These are phyloP conservation scores for Hirtodrosophila duncani DNA, from an alignment of 2,888 invertebrate species.

Conservation along the genomic window DNA sequence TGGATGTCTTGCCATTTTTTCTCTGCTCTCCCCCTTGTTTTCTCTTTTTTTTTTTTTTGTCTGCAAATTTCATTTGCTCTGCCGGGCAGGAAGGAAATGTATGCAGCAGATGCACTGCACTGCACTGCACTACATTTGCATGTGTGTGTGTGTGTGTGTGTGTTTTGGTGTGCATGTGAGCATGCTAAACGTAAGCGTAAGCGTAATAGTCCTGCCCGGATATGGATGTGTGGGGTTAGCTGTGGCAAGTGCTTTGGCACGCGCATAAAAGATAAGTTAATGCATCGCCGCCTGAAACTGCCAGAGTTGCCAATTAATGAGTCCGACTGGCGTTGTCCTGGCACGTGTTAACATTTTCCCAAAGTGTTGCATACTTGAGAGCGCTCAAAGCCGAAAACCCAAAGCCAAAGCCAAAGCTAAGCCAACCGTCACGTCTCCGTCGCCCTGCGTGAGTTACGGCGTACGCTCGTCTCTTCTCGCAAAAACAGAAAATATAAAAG, in stretches of 20 bases:
- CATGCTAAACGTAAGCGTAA: slow-evolving; percentile 19
- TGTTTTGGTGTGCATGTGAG: slow-evolving; percentile 18
- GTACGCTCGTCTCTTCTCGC: slow-evolving; percentile 11
- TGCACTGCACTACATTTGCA: neutral
- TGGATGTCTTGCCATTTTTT: slow-evolving; percentile 5
- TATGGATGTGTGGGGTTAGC: slow-evolving; percentile 26
- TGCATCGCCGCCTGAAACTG: slow-evolving; percentile 31
- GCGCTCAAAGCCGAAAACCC: slow-evolving; percentile 11
- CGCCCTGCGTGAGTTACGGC: slow-evolving; percentile 45
- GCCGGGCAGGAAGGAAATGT: slow-evolving; percentile 50
- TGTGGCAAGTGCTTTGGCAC: slow-evolving; percentile 32
- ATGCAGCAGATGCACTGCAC: slow-evolving; percentile 26
- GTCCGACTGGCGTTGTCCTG: slow-evolving; percentile 21
- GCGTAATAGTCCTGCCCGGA: slow-evolving; percentile 14
- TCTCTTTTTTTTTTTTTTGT: slow-evolving; percentile 39
- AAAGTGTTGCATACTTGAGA: slow-evolving; percentile 49
- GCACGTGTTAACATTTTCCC: slow-evolving; percentile 58
- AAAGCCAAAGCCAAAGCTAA: slow-evolving; percentile 42
- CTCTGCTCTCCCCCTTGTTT: slow-evolving; percentile 19
- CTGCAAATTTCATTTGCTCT: slow-evolving; percentile 61
- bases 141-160: neutral
- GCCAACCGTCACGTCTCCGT: slow-evolving; percentile 65
- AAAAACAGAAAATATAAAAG: neutral
- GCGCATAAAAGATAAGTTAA: slow-evolving; percentile 73
- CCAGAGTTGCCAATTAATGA: slow-evolving; percentile 57